These are phyloP conservation scores for Aphodius sticticus DNA, from an alignment of 2,888 invertebrate genomes.

Conservation along the genomic window DNA sequence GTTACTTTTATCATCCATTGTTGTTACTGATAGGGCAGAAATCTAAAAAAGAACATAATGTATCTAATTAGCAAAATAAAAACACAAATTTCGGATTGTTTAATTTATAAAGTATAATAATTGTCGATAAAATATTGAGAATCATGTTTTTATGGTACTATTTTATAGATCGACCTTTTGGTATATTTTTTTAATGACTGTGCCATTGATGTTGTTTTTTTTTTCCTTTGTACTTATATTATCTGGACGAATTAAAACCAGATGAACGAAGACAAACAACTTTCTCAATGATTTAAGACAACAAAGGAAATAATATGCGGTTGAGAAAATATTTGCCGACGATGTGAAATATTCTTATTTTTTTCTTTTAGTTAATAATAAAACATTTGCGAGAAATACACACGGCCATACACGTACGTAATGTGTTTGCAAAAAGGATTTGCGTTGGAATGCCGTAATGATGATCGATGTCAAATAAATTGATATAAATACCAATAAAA, in stretches of 20 bases:
- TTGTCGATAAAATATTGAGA: no score
- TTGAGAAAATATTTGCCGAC: not conserved
- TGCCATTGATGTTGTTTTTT: no score
- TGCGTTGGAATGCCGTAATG: not conserved
- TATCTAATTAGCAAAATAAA: not conserved
- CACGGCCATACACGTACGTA: not conserved
- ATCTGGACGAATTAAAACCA: no score
- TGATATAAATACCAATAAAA: not conserved
- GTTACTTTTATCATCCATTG: not conserved
- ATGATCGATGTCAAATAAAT: constrained; percentile 4
- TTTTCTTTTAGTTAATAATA: not conserved
- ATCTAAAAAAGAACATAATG: not conserved
- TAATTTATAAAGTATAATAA: no score
- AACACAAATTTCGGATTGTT: no score
- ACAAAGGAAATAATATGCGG: not conserved
- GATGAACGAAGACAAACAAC: no score
- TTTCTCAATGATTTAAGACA: not conserved
- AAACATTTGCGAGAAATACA: not conserved
- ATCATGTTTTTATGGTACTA: no score
- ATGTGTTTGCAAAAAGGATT: not conserved
- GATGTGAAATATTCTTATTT: not conserved
- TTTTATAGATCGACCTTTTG: no score
- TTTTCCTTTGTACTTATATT: no score
- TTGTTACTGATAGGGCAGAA: not conserved
- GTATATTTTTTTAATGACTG: no score